These are phyloP conservation scores for Macrocentrus cingulum DNA, from an alignment of 1,140 invertebrate genomes.

Conservation along the genomic window DNA sequence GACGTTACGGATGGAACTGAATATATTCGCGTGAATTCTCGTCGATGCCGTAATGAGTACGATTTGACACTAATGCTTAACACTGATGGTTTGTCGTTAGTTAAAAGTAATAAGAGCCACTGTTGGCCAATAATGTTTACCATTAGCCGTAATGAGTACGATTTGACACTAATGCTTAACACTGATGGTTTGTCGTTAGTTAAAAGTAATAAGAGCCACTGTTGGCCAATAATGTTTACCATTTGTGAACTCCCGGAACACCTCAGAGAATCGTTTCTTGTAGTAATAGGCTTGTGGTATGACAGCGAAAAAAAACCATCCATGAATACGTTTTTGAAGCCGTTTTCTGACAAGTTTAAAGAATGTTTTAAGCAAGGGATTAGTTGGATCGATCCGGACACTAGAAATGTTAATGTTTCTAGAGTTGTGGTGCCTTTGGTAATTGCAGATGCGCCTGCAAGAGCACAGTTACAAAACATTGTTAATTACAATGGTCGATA, in stretches of 20 bases:
- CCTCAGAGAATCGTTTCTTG: slow-evolving; percentile 18
- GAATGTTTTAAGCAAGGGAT: slow-evolving; percentile 13
- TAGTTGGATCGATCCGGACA: slow-evolving; percentile 14
- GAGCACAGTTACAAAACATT: too few species aligned
- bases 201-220: too few species aligned
- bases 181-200: too few species aligned
- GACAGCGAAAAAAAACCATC: slow-evolving; percentile 15
- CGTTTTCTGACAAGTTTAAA: slow-evolving; percentile 18
- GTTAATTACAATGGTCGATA: too few species aligned
- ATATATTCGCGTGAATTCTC: slow-evolving; percentile 27
- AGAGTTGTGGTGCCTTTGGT: slow-evolving; percentile 21
- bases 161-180: too few species aligned
- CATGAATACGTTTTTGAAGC: slow-evolving; percentile 23
- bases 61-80: slow-evolving; percentile 29
- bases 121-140: slow-evolving; percentile 28
- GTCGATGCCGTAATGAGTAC: slow-evolving; percentile 10
- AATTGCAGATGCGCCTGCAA: slow-evolving; percentile 26
- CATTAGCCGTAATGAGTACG: too few species aligned
- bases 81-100: slow-evolving; percentile 29
- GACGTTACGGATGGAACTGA: slow-evolving; percentile 28
- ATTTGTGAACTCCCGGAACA: slow-evolving; percentile 26
- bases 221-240: too few species aligned
- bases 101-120: slow-evolving; percentile 26
- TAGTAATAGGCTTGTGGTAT: slow-evolving; percentile 23
- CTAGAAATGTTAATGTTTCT: neutral